Percentiles rank a stretch among this genome's conserved stretches.
phyloP scores from a whole-genome alignment of 2,797 vertebrate genomes.

The Menidia menidia region DNA sequence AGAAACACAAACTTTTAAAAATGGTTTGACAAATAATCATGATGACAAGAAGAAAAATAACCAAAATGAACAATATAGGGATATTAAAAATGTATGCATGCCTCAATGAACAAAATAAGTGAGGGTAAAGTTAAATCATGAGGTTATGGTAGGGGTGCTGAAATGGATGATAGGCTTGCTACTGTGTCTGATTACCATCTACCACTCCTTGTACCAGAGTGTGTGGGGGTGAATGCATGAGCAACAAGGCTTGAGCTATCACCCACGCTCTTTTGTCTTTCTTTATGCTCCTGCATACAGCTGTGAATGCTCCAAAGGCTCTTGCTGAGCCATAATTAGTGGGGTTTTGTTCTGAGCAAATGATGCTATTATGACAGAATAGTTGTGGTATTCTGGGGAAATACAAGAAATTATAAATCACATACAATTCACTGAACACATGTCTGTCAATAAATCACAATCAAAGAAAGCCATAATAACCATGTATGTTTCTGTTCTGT shows the following conservation, averaged over 20 bases:
- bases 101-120: slow-evolving; percentile 83
- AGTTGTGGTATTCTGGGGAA: slow-evolving; percentile 76
- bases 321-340: slow-evolving; percentile 83
- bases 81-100: slow-evolving; percentile 79
- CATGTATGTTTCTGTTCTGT: slow-evolving; percentile 77
- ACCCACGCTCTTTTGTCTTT: slow-evolving; percentile 82
- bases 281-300: slow-evolving; percentile 77
- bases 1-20: slow-evolving; percentile 56
- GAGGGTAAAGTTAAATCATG: slow-evolving; percentile 77
- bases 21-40: slow-evolving; percentile 47
- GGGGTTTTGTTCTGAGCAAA: slow-evolving; percentile 83
- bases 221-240: slow-evolving; percentile 78
- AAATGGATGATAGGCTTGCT: slow-evolving; percentile 79
- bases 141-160: slow-evolving; percentile 78
- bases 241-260: slow-evolving; percentile 80
- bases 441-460: slow-evolving; percentile 84
- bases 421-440: slow-evolving; percentile 81
- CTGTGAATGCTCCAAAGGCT: slow-evolving; percentile 81
- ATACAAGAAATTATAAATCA: slow-evolving; percentile 84
- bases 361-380: slow-evolving; percentile 85
- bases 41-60: slow-evolving; percentile 72
- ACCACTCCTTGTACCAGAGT: slow-evolving; percentile 74
- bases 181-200: slow-evolving; percentile 83
- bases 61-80: slow-evolving; percentile 79
- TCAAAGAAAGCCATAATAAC: slow-evolving; percentile 79